A percentile compares a stretch with the other conserved stretches of the same genome.
These are phyloP conservation scores for Drosophila austrosaltans DNA, from an alignment of 2,888 invertebrate genomes.

Conservation along the genomic window DNA sequence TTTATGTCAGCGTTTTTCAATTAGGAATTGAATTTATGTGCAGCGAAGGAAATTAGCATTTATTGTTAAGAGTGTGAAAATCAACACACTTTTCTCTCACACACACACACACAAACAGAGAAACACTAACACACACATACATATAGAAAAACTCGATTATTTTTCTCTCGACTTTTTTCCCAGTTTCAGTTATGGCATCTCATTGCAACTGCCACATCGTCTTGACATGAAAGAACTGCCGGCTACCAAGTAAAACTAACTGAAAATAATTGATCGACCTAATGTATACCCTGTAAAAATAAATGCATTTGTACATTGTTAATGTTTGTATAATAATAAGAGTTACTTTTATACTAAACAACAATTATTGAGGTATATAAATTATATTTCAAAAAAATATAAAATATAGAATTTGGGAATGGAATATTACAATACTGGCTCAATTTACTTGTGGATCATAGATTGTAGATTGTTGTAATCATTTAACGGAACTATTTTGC, in stretches of 20 bases:
- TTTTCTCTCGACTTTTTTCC: conserved; percentile 27
- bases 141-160: conserved; percentile 62
- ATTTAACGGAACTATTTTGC: too few relatives aligned
- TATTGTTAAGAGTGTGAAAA: conserved; percentile 59
- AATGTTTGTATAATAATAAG: too few relatives aligned
- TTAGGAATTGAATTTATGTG: conserved; percentile 68
- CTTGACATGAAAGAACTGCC: conserved; percentile 18
- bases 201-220: conserved; percentile 20
- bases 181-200: conserved; percentile 31
- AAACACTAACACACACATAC: conserved; percentile 11
- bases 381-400: too few relatives aligned
- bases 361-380: too few relatives aligned
- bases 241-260: conserved; percentile 1
- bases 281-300: not conserved
- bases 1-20: conserved; percentile 72
- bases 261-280: not conserved
- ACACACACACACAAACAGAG: conserved; percentile 13
- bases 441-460: too few relatives aligned
- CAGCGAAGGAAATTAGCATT: conserved; percentile 74
- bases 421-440: too few relatives aligned
- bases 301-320: too few relatives aligned
- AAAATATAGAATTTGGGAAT: too few relatives aligned
- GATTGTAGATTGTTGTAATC: too few relatives aligned
- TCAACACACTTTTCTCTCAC: conserved; percentile 20
- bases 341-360: too few relatives aligned